These are phyloP conservation scores for Chaenogobius annularis DNA, from an alignment of 2,113 vertebrate species.

Conservation along the genomic window DNA sequence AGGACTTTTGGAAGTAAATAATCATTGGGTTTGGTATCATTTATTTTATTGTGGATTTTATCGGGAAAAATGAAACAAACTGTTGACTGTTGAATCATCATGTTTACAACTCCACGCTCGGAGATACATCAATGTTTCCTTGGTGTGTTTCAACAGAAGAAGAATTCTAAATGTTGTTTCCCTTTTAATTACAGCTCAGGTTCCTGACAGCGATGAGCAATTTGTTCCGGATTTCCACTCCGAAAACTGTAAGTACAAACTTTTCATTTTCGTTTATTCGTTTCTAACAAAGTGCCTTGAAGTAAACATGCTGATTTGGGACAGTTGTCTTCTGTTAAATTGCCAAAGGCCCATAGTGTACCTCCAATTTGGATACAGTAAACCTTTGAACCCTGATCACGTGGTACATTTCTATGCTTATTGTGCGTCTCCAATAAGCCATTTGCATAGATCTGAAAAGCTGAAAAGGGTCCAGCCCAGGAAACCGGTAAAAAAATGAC, in stretches of 20 bases:
- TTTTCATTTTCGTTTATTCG: conserved; percentile 1
- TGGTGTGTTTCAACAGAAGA: background rate
- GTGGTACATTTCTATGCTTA: conserved; percentile 49
- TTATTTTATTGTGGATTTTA: too few species aligned
- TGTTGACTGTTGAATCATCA: too few species aligned
- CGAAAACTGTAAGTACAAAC: conserved; percentile 90
- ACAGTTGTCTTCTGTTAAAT: conserved; percentile 41
- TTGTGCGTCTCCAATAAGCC: conserved; percentile 37
- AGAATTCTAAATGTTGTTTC: conserved; percentile 12
- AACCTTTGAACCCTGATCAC: conserved; percentile 49
- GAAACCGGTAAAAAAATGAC: conserved; percentile 75
- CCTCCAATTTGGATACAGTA: conserved; percentile 54
- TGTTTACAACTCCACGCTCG: too few species aligned
- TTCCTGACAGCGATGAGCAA: conserved; percentile 97
- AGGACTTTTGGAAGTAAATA: too few species aligned
- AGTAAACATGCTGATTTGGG: conserved; percentile 18
- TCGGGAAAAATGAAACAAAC: too few species aligned
- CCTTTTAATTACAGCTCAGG: conserved; percentile 86
- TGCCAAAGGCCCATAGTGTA: conserved; percentile 48
- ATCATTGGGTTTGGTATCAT: too few species aligned
- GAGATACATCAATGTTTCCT: too few species aligned
- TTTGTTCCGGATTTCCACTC: conserved; percentile 97
- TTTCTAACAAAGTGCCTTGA: too few species aligned
- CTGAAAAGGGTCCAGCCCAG: conserved; percentile 68
- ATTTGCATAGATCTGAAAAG: conserved; percentile 79